Base-by-base conservation (phyloP, 2,888 invertebrate species). In the Drosophila flavopinicola region DNA sequence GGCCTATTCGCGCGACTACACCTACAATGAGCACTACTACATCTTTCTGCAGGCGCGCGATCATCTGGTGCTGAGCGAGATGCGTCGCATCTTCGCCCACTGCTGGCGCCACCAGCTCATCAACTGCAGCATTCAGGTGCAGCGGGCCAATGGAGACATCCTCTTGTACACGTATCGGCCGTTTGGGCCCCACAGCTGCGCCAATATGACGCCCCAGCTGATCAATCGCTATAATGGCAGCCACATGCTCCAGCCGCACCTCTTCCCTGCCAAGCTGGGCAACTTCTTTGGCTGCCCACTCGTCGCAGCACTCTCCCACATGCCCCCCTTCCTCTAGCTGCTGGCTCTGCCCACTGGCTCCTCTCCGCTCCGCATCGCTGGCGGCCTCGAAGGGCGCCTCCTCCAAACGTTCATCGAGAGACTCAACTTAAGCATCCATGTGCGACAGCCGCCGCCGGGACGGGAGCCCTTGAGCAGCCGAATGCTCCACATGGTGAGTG, bases 111-210 rank as follows among this genome's bases (percentile, higher is more conserved):
- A 88, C 33, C 80, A 84, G 35, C 69, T 88, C 20, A 82, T 88
- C 53, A 80, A 89, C 39, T 89, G 90, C 64, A 88, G 82, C 32
- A 37, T 89, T 1, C 88, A 87, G 52, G 71, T 88, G 29, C 89
- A 89, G 39, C 75, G 67, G n/a, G 59, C 75, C 0, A 49, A 59
- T 3, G 88, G 85, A 0, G 82, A 88, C 5, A 69, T 89, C 5
- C 47, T 77, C 3, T 30, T 89, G n/a, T 89, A 85, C 11, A 88
- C 88, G 0, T 89, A 89, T 44, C 78, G 66, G 32, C 89, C 89
- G 0, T 88, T 74, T n/a, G 69, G 74, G 0, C 44, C 47, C 1
- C 39, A 53, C 0, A 66, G 76, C 10, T 83, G 88, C 4, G 25
- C 53, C 0, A 49, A 78, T 6, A 64, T 73, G 30, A 57, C 59